Percentiles rank a stretch among this genome's conserved stretches.
These are phyloP conservation scores for Vanessa tameamea DNA, from an alignment of 1,140 invertebrate species.

Conservation along the genomic window DNA sequence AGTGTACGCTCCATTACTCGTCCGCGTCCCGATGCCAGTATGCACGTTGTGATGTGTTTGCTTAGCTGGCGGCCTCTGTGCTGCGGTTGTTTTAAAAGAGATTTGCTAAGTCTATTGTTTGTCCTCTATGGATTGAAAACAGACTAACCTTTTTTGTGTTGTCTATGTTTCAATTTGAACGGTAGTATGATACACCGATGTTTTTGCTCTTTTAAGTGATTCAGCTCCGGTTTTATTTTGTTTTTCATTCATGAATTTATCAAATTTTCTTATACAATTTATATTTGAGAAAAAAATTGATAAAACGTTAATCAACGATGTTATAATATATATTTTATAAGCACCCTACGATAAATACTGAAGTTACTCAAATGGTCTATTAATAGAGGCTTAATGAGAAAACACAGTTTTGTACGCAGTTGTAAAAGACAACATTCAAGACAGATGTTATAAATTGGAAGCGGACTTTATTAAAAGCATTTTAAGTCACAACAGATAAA, in stretches of 20 bases:
- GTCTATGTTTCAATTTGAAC: slow-evolving; percentile 1
- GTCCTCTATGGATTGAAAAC: slow-evolving; percentile 10
- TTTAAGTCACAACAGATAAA: slow-evolving; percentile 49
- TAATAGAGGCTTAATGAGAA: slow-evolving; percentile 27
- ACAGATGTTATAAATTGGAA: slow-evolving; percentile 38
- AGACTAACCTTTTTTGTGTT: neutral
- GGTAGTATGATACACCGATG: neutral
- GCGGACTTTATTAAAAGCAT: slow-evolving; percentile 46
- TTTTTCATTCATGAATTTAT: neutral
- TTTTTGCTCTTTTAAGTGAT: neutral
- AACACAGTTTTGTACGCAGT: slow-evolving; percentile 29
- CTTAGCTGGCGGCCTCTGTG: slow-evolving; percentile 42
- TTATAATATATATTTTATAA: neutral
- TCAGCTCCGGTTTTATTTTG: neutral
- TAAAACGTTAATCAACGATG: too few relatives aligned
- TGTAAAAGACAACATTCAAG: slow-evolving; percentile 35
- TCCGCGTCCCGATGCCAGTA: slow-evolving; percentile 44
- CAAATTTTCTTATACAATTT: too few relatives aligned
- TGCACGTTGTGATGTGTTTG: slow-evolving; percentile 44
- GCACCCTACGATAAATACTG: neutral
- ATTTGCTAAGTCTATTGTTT: slow-evolving; percentile 37
- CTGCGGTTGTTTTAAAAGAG: slow-evolving; percentile 37
- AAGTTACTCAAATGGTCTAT: slow-evolving; percentile 19
- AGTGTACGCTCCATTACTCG: slow-evolving; percentile 65
- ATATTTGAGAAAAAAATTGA: too few relatives aligned